phyloP scores from a whole-genome alignment of 1,140 invertebrate species.

The Euura lappo region DNA sequence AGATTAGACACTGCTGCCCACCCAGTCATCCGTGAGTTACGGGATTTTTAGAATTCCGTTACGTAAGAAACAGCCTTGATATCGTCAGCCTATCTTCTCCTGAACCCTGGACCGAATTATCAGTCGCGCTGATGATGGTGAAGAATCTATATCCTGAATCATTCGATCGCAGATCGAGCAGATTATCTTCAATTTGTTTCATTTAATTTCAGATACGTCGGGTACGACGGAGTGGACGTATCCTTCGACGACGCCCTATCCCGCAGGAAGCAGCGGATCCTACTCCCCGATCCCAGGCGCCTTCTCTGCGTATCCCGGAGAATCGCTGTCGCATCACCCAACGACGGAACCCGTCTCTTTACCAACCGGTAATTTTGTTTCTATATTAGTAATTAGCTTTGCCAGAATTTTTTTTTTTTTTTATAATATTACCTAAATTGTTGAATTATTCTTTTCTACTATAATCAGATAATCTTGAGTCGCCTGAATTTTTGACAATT shows the following conservation, averaged over 20 bases:
- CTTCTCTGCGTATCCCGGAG: slow-evolving; percentile 56
- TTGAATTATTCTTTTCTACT: too few species aligned
- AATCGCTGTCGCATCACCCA: slow-evolving; percentile 55
- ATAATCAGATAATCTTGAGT: too few species aligned
- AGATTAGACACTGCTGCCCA: background rate
- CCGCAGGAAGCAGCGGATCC: slow-evolving; percentile 42
- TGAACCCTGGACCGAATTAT: too few species aligned
- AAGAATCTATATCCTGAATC: too few species aligned
- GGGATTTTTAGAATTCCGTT: slow-evolving; percentile 1
- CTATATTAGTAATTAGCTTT: too few species aligned
- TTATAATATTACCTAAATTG: too few species aligned
- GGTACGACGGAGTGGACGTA: slow-evolving; percentile 55
- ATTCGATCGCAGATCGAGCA: too few species aligned
- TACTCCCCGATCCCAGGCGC: slow-evolving; percentile 57
- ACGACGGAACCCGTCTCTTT: slow-evolving; percentile 56
- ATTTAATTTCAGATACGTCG: slow-evolving; percentile 49
- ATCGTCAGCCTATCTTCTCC: too few species aligned
- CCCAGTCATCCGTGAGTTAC: background rate
- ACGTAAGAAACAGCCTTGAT: background rate
- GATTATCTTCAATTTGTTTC: background rate
- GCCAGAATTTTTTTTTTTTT: too few species aligned
- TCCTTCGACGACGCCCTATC: slow-evolving; percentile 56
- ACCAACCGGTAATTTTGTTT: slow-evolving; percentile 43
- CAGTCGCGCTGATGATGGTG: too few species aligned
- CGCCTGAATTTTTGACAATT: too few species aligned